These are phyloP conservation scores for Colinus virginianus DNA, from an alignment of 2,113 vertebrate species.

Conservation along the genomic window DNA sequence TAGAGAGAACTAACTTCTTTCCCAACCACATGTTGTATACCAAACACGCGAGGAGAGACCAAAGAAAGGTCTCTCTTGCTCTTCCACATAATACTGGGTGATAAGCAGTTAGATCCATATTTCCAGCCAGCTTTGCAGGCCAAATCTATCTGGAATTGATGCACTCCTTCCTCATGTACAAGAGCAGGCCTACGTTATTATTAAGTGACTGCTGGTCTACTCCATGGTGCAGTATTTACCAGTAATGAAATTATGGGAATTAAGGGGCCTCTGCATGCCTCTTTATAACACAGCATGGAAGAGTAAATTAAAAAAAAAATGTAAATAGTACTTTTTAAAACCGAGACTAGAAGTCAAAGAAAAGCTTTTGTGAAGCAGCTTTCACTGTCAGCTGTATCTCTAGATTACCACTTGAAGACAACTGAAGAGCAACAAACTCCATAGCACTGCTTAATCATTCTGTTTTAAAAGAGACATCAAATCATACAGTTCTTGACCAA, in stretches of 20 bases:
- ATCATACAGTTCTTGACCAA: neutral
- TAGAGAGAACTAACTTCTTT: neutral
- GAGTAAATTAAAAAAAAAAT: neutral
- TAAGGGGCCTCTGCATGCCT: neutral
- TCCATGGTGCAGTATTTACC: neutral
- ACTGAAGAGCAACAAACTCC: neutral
- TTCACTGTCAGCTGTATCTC: neutral
- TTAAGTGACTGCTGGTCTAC: neutral
- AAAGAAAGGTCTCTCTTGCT: neutral
- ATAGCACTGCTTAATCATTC: neutral
- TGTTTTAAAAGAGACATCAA: neutral
- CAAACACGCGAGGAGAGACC: neutral
- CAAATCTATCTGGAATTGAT: neutral
- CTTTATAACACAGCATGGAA: neutral
- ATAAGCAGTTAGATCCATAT: neutral
- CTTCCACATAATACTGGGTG: neutral
- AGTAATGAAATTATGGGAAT: neutral
- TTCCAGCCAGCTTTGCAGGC: neutral
- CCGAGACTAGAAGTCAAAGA: neutral
- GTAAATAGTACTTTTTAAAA: neutral
- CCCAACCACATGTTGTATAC: neutral
- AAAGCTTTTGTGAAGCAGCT: neutral
- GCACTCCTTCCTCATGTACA: neutral
- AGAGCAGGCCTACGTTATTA: neutral
- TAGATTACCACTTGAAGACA: neutral